phyloP scores from a whole-genome alignment of 2,888 invertebrate genomes.

The Flexamia atlantica region DNA sequence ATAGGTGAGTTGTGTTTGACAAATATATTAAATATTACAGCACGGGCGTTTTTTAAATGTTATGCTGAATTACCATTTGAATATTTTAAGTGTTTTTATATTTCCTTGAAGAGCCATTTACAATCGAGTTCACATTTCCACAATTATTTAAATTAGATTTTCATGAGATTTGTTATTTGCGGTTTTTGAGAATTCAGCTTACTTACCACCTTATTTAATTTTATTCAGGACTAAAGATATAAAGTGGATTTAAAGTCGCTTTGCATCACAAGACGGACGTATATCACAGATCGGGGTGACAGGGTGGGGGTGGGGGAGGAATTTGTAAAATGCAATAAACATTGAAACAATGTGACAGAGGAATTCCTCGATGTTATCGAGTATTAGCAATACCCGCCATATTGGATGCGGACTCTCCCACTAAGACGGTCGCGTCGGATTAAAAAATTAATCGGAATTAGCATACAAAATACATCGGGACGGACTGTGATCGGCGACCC shows the following conservation, averaged over 20 bases:
- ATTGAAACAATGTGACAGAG: conserved; percentile 53
- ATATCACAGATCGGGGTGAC: background rate
- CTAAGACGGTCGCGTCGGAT: background rate
- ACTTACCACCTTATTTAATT: no score
- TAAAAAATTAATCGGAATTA: conserved; percentile 51
- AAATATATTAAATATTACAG: no score
- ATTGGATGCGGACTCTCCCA: background rate
- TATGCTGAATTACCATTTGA: no score
- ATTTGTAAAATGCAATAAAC: conserved; percentile 52
- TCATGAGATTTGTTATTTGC: no score
- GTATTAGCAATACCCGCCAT: conserved; percentile 47
- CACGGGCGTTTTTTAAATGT: no score
- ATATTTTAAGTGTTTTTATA: no score
- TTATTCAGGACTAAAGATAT: no score
- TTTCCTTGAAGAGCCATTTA: no score
- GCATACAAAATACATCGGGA: conserved; percentile 23
- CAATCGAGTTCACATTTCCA: no score
- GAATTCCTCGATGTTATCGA: conserved; percentile 22
- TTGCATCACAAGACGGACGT: background rate
- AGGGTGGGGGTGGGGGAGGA: conserved; percentile 11
- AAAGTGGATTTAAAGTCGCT: background rate
- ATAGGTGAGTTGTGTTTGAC: no score
- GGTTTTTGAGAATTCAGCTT: no score
- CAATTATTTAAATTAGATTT: no score
- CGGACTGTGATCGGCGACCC: background rate